Base-by-base conservation (phyloP, 2,888 invertebrate species). In the Pegoplata infirma region DNA sequence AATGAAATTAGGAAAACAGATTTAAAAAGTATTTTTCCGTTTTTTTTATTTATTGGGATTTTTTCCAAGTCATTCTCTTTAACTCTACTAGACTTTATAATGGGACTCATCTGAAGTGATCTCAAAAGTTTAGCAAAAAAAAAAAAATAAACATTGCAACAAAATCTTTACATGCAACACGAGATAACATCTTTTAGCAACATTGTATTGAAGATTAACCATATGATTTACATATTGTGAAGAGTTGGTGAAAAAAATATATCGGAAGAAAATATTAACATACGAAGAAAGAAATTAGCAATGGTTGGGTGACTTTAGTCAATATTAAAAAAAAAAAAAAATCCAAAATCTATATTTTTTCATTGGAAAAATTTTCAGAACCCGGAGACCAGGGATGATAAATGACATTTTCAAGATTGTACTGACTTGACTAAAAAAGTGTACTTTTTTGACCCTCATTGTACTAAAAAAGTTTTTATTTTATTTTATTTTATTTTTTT, bases 131-230 rank as follows among this genome's bases (percentile, higher is more conserved):
- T 1, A 53, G 0, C 53, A 76, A 71, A 71, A 56, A 76, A 76
- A 66, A 47, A 71, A 55, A 76, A 72, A 72, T 66, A 76, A 76
- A 67, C 55, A 67, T 56, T 63, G 49, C 40, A 44, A 49, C 14
- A 51, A 71, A 63, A 51, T 46, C 32, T 68, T 64, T 8, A 44
- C 56, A 76, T 61, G 44, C 56, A 68, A 68, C 63, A 68, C 56
- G 56, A 32, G 63, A 14, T n/a, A n/a, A n/a, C n/a, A 51, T 17
- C 21, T 56, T 10, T 49, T 49, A 67, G 75, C 68, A 76, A 69
- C 68, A 69, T 69, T 69, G 66, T 74, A 46, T 55, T 12, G 14
- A 14, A 10, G 19, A 49, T 53, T 28, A 3, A n/a, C 36, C 21
- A 16, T 46, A 12, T 47, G 32, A 23, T 46, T 61, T 71, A n/a